phyloP scores from a whole-genome alignment of 2,113 vertebrate species.

The Osmerus eperlanus region DNA sequence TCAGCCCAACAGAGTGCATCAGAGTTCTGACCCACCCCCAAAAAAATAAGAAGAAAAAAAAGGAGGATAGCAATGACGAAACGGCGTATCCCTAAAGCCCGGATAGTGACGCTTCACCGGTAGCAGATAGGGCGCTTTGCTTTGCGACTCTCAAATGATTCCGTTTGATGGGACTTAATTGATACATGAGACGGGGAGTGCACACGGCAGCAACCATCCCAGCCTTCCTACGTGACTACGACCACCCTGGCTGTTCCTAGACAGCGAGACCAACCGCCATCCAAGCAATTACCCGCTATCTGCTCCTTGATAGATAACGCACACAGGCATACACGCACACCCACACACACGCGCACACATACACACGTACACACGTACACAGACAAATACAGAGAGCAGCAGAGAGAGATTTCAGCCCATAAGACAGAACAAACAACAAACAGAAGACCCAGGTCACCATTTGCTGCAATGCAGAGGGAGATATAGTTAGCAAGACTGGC shows the following conservation, averaged over 20 bases:
- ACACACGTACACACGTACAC: constrained; percentile 22
- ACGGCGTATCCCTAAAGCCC: constrained; percentile 5
- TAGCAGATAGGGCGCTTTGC: constrained; percentile 35
- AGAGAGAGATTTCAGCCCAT: constrained; percentile 34
- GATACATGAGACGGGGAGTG: constrained; percentile 26
- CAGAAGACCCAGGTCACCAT: constrained; percentile 42
- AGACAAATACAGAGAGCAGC: constrained; percentile 12
- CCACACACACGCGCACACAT: constrained; percentile 28
- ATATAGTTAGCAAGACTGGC: constrained; percentile 37
- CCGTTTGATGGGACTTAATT: constrained; percentile 39
- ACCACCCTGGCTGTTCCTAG: constrained; percentile 41
- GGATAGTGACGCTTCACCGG: constrained; percentile 24
- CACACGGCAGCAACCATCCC: constrained; percentile 27
- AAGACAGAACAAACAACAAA: constrained; percentile 52
- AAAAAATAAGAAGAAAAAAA: too few species aligned
- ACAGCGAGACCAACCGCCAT: constrained; percentile 26
- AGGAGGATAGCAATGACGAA: too few species aligned
- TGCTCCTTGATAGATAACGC: constrained; percentile 29
- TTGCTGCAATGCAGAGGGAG: constrained; percentile 66
- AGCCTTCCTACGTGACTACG: constrained; percentile 18
- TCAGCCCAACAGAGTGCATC: neutral
- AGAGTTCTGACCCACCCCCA: neutral
- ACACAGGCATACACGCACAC: constrained; percentile 33
- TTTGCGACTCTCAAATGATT: constrained; percentile 41
- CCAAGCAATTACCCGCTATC: constrained; percentile 63